A percentile compares a stretch with the other conserved stretches of the same genome.
These are phyloP conservation scores for Drosophila mulleri DNA, from an alignment of 2,888 invertebrate species.

Conservation along the genomic window DNA sequence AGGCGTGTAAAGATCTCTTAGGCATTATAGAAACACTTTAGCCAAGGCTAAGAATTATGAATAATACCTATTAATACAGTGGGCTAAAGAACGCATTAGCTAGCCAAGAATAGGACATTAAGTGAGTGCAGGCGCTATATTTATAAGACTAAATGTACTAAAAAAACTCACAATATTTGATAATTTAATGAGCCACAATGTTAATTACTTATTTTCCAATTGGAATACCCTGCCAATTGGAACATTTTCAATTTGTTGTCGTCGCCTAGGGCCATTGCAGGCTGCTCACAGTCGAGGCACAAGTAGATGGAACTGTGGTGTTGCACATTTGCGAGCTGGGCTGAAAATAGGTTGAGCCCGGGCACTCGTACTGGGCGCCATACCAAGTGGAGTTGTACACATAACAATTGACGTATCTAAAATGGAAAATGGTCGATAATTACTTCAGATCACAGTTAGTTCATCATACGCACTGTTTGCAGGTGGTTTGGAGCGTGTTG, in stretches of 20 bases:
- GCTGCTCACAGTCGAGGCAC: slow-evolving; percentile 23
- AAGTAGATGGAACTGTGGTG: slow-evolving; percentile 38
- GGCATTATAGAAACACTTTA: slow-evolving; percentile 58
- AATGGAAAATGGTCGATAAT: neutral
- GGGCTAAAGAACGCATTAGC: slow-evolving; percentile 10
- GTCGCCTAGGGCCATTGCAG: slow-evolving; percentile 17
- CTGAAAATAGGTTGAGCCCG: slow-evolving; percentile 63
- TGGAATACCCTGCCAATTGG: neutral
- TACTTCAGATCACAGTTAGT: no score
- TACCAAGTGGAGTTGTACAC: slow-evolving; percentile 18
- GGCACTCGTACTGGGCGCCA: slow-evolving; percentile 60
- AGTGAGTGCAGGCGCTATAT: neutral
- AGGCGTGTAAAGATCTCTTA: slow-evolving; percentile 19
- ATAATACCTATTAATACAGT: slow-evolving; percentile 56
- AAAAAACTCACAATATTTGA: neutral
- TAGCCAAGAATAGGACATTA: neutral
- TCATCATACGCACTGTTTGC: slow-evolving; percentile 57
- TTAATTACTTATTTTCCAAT: neutral
- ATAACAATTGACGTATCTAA: slow-evolving; percentile 61
- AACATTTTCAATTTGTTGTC: neutral
- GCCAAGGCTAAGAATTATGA: slow-evolving; percentile 57
- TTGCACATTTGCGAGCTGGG: slow-evolving; percentile 41
- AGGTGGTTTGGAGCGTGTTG: slow-evolving; percentile 38
- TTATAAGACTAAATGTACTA: neutral
- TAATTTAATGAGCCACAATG: neutral